Base-by-base conservation (phyloP, 2,113 vertebrate genomes). In the Sylvietta virens region DNA sequence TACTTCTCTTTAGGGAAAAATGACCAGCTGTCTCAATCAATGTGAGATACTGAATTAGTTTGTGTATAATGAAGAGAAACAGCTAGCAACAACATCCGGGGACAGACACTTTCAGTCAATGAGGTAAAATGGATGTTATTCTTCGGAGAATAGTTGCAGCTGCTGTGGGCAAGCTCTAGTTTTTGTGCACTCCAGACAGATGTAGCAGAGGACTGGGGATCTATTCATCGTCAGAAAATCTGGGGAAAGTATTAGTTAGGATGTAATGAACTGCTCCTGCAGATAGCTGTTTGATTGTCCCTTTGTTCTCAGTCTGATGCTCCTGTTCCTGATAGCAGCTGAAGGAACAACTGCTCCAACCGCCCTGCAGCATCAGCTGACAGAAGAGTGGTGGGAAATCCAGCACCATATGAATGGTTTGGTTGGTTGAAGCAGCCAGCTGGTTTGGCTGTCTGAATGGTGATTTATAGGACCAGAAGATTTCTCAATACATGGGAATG, bases 1-100 rank as follows among this genome's bases (percentile, higher is more conserved):
- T 91, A 64, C 80, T 94, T 85, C 48, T 82, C 70, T 72, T 53
- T 17, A 76, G 78, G 81, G 78, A 82, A 81, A 76, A 82, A 76
- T 93, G 85, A 53, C 81, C 88, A 89, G 74, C 92, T 97, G 88
- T 91, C 81, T 66, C n/a, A 53, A 23, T 97, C 92, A n/a, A 15
- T 54, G 26, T 54, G 40, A 48, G 39, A 33, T 57, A 39, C n/a
- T 57, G 74, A 91, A 69, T 81, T 87, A 0, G 0, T 91, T 73
- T 88, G 35, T 91, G 27, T 81, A 6, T 82, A 85, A 60, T 81
- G 81, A 90, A 87, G 62, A 88, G 66, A 82, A 96, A 48, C 20
- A 47, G 57, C 48, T 58, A 81, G 39, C 56, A 71, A 37, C 33
- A 47, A 26, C 81, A 81, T 39, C 39, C 35, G 73, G 33, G 47